These are phyloP conservation scores for Zosterops hypoxanthus DNA, from an alignment of 2,113 vertebrate species.

Conservation along the genomic window DNA sequence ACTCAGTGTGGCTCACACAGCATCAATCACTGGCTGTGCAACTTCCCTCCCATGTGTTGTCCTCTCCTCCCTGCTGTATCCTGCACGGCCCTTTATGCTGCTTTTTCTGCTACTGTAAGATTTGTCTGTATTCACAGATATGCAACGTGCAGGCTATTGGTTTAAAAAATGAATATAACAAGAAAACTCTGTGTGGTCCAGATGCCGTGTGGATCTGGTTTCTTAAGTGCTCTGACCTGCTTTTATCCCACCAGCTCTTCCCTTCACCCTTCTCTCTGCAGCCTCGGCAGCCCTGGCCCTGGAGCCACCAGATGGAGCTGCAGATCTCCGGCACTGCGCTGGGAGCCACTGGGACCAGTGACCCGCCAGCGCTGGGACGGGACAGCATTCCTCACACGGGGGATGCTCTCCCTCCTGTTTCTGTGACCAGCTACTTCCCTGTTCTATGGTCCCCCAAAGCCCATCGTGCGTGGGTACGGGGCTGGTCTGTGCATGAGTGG, in stretches of 20 bases:
- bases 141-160: neutral
- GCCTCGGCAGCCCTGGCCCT: neutral
- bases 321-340: neutral
- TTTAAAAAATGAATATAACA: neutral
- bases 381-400: neutral
- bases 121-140: neutral
- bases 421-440: neutral
- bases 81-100: neutral
- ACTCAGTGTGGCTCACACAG: neutral
- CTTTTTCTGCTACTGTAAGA: neutral
- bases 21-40: neutral
- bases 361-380: fast-evolving
- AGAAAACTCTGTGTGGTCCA: neutral
- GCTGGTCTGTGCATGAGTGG: neutral
- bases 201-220: neutral
- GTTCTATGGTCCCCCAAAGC: fast-evolving
- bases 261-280: neutral
- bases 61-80: neutral
- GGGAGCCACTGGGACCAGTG: neutral
- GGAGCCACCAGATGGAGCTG: conserved; percentile 57
- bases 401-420: fast-evolving
- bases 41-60: neutral
- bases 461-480: fast-evolving
- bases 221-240: neutral
- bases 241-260: neutral